These are phyloP conservation scores for Rhaphigaster nebulosa DNA, from an alignment of 2,888 invertebrate species.

Conservation along the genomic window DNA sequence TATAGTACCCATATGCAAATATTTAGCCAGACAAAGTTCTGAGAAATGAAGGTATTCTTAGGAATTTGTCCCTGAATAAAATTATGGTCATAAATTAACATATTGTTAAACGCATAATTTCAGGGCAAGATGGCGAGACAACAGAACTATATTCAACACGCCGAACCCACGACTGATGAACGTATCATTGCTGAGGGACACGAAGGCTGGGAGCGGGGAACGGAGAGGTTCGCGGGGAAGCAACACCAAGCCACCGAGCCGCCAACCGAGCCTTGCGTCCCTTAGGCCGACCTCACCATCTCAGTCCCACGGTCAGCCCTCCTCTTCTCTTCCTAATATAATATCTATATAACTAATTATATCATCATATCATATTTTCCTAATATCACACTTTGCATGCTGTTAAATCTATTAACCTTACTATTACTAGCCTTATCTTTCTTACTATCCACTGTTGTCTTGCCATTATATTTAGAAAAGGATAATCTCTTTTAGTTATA, in stretches of 20 bases:
- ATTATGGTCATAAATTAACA: too few relatives aligned
- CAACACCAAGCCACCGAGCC: slow-evolving; percentile 83
- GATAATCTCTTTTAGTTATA: not conserved
- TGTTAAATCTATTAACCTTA: not conserved
- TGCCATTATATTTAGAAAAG: not conserved
- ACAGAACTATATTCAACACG: slow-evolving; percentile 93
- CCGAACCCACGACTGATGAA: slow-evolving; percentile 95
- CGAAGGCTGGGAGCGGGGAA: slow-evolving; percentile 82
- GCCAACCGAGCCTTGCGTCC: slow-evolving; percentile 89
- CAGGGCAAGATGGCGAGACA: slow-evolving; percentile 93
- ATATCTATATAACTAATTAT: not conserved
- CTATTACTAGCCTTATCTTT: not conserved
- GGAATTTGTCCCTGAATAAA: too few relatives aligned
- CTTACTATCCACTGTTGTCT: not conserved
- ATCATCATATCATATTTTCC: not conserved
- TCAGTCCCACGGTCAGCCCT: slow-evolving; percentile 74
- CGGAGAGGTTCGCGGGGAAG: slow-evolving; percentile 85
- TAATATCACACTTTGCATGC: not conserved
- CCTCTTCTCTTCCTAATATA: slow-evolving; percentile 26
- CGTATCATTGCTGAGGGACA: slow-evolving; percentile 85
- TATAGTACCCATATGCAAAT: too few relatives aligned
- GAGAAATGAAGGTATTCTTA: too few relatives aligned
- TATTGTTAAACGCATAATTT: too few relatives aligned
- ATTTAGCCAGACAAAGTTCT: too few relatives aligned
- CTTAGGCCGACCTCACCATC: slow-evolving; percentile 84